Conservation (phyloP, 1,140 invertebrate genomes). For the Drosophila lowei region DNA sequence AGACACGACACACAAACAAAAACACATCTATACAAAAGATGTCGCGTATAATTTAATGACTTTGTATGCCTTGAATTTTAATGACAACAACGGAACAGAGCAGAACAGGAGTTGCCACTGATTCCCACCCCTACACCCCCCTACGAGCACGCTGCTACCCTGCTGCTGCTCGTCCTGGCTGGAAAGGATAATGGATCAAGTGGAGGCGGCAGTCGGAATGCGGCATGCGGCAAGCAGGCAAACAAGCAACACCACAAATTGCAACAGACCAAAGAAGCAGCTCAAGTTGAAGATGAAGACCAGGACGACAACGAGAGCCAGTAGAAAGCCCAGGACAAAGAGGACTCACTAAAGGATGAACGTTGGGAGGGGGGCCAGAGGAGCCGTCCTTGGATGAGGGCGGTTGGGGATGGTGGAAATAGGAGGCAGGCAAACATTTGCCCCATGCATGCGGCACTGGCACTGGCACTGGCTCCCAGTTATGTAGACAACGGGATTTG, state of each 20-base stretch:
- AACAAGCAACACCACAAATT: slow-evolving; percentile 77
- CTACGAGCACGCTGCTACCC: neutral
- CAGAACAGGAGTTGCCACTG: slow-evolving; percentile 19
- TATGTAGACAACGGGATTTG: slow-evolving; percentile 70
- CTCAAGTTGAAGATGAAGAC: slow-evolving; percentile 32
- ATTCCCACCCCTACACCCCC: neutral
- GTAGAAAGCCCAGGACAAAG: neutral
- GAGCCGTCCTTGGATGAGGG: neutral
- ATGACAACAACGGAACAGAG: slow-evolving; percentile 64
- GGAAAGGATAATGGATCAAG: slow-evolving; percentile 77
- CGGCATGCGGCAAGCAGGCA: slow-evolving; percentile 47
- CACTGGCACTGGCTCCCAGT: slow-evolving; percentile 41
- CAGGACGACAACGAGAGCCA: slow-evolving; percentile 9
- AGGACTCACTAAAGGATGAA: slow-evolving; percentile 17
- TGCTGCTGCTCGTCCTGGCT: slow-evolving; percentile 8
- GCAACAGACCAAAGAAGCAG: slow-evolving; percentile 50
- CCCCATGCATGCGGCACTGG: slow-evolving; percentile 40
- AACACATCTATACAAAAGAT: slow-evolving; percentile 68
- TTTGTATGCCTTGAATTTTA: slow-evolving; percentile 82
- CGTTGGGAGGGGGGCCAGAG: neutral
- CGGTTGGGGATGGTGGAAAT: too few species aligned
- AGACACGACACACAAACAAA: slow-evolving; percentile 7
- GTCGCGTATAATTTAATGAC: slow-evolving; percentile 82
- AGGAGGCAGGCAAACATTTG: slow-evolving; percentile 49
- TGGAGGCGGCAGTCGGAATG: slow-evolving; percentile 63